Evolutionary conservation across 1,140 invertebrate genomes (phyloP).

Genomic region (Pseudoatta argentina): DNA sequence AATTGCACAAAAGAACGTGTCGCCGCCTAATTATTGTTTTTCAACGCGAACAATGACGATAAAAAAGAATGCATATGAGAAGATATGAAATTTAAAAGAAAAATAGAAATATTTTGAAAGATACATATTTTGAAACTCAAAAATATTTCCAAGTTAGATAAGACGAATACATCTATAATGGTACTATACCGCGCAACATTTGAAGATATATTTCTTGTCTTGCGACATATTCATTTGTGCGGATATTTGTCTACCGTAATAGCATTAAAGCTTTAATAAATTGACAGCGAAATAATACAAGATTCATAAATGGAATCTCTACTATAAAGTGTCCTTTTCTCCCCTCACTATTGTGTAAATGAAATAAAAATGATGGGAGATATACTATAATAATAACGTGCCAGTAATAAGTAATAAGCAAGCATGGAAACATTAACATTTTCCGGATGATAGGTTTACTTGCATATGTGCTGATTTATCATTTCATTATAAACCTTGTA

Average conservation of each 20-base stretch:
- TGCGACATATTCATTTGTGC: constrained; percentile 23
- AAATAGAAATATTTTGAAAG: background rate
- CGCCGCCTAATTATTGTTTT: background rate
- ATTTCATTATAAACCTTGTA: constrained; percentile 27
- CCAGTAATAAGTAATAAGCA: background rate
- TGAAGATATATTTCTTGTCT: background rate
- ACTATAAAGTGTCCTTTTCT: background rate
- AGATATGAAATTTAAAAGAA: background rate
- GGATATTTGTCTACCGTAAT: background rate
- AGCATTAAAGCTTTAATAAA: background rate
- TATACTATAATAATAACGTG: background rate
- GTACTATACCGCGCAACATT: background rate
- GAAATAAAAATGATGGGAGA: background rate
- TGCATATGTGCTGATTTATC: background rate
- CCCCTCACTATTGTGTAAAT: background rate
- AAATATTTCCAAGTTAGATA: background rate
- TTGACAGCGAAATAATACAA: background rate
- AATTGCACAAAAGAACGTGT: constrained; percentile 14
- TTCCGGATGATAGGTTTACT: background rate
- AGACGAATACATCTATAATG: background rate
- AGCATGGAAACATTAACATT: background rate
- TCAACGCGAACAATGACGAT: background rate
- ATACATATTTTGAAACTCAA: background rate
- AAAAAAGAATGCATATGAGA: background rate
- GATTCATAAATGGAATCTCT: background rate